These are phyloP conservation scores for Hystrix brachyura DNA, from an alignment of 2,113 vertebrate species.

Conservation along the genomic window DNA sequence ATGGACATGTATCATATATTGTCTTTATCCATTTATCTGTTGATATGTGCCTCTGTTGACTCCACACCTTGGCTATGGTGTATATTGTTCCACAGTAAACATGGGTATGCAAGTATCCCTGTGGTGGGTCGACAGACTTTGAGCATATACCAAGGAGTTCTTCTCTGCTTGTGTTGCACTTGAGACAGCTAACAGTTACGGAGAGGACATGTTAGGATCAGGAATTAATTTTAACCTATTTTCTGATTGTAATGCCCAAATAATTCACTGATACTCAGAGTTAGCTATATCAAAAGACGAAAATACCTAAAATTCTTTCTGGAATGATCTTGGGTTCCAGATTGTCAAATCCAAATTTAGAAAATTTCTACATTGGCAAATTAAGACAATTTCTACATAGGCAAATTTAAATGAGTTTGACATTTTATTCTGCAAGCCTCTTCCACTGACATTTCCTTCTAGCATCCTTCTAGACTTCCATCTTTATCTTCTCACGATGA, in stretches of 20 bases:
- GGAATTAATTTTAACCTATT: not conserved
- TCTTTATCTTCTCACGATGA: not conserved
- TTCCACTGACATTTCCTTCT: not conserved
- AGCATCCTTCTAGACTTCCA: not conserved
- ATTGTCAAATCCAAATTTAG: not conserved
- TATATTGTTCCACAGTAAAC: no score
- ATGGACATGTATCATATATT: not conserved
- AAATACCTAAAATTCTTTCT: not conserved
- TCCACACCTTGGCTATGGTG: not conserved
- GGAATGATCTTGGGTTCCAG: not conserved
- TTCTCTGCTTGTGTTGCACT: not conserved
- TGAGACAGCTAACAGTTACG: not conserved
- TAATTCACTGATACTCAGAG: not conserved
- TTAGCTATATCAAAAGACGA: not conserved
- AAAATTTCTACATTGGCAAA: not conserved
- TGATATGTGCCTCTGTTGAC: not conserved
- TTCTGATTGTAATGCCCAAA: slow-evolving; percentile 29
- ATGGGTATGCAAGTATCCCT: not conserved
- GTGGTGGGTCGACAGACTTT: not conserved
- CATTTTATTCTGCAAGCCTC: not conserved
- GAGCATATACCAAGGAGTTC: not conserved
- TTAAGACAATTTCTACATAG: not conserved
- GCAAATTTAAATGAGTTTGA: not conserved
- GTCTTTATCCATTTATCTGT: not conserved
- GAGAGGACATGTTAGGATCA: not conserved